Conservation (phyloP, 1,140 invertebrate species). For the Orchesella cincta region DNA sequence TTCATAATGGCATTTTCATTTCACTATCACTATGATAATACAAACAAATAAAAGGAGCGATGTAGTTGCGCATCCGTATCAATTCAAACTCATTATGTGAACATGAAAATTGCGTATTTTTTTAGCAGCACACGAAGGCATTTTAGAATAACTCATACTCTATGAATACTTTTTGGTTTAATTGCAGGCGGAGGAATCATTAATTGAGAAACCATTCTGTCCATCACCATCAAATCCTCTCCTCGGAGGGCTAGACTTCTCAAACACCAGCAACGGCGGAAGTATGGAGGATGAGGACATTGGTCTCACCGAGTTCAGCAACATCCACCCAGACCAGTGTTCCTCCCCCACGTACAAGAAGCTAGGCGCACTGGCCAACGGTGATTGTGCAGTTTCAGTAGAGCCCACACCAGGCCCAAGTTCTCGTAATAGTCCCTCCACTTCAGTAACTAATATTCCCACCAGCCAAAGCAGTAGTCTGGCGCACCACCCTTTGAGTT, state of each 20-base stretch:
- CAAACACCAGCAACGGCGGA: not conserved
- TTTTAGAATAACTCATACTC: too few species aligned
- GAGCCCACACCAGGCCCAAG: not conserved
- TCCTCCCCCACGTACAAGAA: constrained; percentile 34
- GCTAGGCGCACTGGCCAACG: constrained; percentile 32
- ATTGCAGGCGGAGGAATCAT: constrained; percentile 35
- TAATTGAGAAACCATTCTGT: constrained; percentile 29
- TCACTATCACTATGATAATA: too few species aligned
- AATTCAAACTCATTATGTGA: too few species aligned
- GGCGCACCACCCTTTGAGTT: not conserved
- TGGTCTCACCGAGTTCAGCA: not conserved
- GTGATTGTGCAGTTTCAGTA: constrained; percentile 6
- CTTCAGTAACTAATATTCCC: not conserved
- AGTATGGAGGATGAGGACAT: not conserved
- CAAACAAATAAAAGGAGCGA: too few species aligned
- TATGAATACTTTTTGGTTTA: too few species aligned
- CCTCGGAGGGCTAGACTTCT: constrained; percentile 27
- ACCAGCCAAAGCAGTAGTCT: not conserved
- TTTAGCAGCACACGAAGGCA: too few species aligned
- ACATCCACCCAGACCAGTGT: not conserved
- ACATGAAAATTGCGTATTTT: too few species aligned
- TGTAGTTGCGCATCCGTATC: too few species aligned
- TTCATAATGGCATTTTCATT: too few species aligned
- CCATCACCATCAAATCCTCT: constrained; percentile 38
- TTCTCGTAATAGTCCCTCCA: not conserved